A percentile compares a stretch with the other conserved stretches of the same genome.
phyloP scores from a whole-genome alignment of 1,140 invertebrate species.

The Triops cancriformis region DNA sequence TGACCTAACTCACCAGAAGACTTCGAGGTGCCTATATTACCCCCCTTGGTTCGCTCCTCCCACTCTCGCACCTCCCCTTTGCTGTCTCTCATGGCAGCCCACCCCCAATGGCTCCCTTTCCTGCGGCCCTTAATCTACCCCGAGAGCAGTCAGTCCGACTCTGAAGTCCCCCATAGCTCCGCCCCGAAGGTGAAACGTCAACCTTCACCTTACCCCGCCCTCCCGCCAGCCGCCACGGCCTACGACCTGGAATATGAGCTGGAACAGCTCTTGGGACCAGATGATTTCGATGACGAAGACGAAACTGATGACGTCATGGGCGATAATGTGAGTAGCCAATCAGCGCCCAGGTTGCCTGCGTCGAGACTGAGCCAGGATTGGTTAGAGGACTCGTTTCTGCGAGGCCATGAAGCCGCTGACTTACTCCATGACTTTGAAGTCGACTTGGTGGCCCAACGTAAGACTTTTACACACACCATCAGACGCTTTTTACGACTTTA shows the following conservation, averaged over 20 bases:
- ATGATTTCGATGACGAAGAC: background rate
- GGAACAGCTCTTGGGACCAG: slow-evolving; percentile 8
- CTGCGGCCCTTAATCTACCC: background rate
- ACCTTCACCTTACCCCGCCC: background rate
- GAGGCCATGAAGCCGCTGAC: slow-evolving; percentile 22
- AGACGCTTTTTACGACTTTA: background rate
- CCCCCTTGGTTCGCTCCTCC: background rate
- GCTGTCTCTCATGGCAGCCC: background rate
- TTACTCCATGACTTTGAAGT: slow-evolving; percentile 25
- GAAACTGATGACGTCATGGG: background rate
- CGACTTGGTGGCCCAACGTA: slow-evolving; percentile 32
- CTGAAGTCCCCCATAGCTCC: background rate
- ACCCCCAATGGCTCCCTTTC: background rate
- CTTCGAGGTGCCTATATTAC: background rate
- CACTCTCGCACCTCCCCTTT: background rate
- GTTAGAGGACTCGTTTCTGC: slow-evolving; percentile 21
- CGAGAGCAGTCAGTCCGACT: background rate
- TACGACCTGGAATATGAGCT: slow-evolving; percentile 17
- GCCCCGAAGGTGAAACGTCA: background rate
- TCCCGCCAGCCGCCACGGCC: background rate
- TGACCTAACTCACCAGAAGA: background rate
- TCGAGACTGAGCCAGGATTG: slow-evolving; percentile 8
- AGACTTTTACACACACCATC: slow-evolving; percentile 24
- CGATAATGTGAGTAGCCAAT: background rate
- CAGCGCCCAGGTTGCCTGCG: background rate